These are phyloP conservation scores for Tiliacea citrago DNA, from an alignment of 2,888 invertebrate species.

Conservation along the genomic window DNA sequence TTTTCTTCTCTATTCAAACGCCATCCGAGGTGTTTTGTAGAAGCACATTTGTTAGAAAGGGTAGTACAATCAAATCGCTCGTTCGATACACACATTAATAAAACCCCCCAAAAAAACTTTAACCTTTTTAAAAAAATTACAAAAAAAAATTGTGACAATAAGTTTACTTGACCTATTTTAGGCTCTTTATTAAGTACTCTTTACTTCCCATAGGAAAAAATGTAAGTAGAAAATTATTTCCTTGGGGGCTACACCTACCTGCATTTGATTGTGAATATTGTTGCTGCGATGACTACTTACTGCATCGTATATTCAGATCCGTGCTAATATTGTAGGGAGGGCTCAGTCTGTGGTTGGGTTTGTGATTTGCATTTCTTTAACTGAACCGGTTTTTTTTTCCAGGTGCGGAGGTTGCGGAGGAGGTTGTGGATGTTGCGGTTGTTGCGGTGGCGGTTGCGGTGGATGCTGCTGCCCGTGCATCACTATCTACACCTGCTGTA, in stretches of 20 bases:
- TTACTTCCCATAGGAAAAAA: constrained; percentile 9
- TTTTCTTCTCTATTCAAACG: constrained; percentile 69
- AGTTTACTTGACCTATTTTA: not conserved
- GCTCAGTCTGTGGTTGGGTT: no score
- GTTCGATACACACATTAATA: constrained; percentile 66
- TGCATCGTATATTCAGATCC: no score
- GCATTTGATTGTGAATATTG: no score
- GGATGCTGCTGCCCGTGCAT: constrained; percentile 81
- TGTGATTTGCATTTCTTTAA: no score
- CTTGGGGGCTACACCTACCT: no score
- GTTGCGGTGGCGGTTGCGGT: constrained; percentile 71
- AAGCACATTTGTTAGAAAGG: constrained; percentile 42
- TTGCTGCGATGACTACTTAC: no score
- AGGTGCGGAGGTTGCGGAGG: constrained; percentile 83
- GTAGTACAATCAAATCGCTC: constrained; percentile 80
- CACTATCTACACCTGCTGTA: constrained; percentile 86
- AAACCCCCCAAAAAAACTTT: constrained; percentile 74
- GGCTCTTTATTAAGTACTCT: not conserved
- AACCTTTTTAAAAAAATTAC: constrained; percentile 41
- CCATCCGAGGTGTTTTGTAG: constrained; percentile 72
- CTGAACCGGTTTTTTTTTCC: constrained; percentile 29
- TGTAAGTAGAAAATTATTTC: constrained; percentile 8
- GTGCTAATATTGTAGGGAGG: no score
- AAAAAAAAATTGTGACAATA: no score
- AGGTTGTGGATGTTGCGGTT: constrained; percentile 76